A percentile compares a stretch with the other conserved stretches of the same genome.
phyloP scores from a whole-genome alignment of 2,113 vertebrate genomes.

The Eulacestoma nigropectus region DNA sequence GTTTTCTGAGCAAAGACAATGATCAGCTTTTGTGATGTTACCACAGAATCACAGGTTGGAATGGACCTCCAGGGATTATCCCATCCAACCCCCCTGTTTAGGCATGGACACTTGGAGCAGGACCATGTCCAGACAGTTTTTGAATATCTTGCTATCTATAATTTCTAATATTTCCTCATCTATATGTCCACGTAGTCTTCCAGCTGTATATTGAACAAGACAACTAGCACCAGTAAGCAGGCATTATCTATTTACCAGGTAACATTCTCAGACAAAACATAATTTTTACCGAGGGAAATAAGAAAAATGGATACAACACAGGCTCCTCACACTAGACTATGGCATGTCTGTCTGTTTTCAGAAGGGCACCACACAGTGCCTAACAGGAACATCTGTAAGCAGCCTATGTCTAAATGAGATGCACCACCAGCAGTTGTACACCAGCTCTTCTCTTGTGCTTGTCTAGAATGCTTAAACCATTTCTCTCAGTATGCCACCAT shows the following conservation, averaged over 20 bases:
- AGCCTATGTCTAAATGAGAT: background rate
- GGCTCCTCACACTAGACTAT: background rate
- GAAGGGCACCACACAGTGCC: background rate
- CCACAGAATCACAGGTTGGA: background rate
- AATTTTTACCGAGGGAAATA: background rate
- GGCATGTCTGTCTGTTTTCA: background rate
- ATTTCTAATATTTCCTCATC: background rate
- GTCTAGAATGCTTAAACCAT: background rate
- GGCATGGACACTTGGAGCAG: background rate
- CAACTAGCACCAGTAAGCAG: background rate
- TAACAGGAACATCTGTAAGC: background rate
- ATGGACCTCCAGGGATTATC: background rate
- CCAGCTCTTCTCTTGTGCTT: background rate
- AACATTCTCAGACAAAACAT: background rate
- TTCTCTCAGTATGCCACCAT: background rate
- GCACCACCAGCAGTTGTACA: background rate
- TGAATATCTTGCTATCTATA: background rate
- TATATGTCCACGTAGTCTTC: background rate
- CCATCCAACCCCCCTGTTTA: background rate
- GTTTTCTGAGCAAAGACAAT: background rate
- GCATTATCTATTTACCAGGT: background rate
- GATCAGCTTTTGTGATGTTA: background rate
- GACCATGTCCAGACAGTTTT: background rate
- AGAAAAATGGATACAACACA: background rate
- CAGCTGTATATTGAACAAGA: background rate